These are phyloP conservation scores for Elysia chlorotica DNA, from an alignment of 1,140 invertebrate genomes.

Conservation along the genomic window DNA sequence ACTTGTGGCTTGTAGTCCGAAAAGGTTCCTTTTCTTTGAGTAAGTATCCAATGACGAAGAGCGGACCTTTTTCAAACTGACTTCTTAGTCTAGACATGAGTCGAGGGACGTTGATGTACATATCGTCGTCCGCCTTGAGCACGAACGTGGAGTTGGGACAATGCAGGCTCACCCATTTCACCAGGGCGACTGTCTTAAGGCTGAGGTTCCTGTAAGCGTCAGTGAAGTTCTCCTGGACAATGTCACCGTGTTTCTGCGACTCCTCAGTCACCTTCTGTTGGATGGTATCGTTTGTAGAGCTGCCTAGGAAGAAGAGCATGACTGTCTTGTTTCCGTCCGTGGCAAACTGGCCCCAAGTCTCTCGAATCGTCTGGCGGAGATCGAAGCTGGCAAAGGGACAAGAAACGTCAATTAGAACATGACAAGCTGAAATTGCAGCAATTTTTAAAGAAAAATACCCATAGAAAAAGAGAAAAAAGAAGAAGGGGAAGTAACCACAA, in stretches of 20 bases:
- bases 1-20: constrained; percentile 57
- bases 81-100: constrained; percentile 21
- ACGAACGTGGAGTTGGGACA: constrained; percentile 8
- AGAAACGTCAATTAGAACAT: too few relatives aligned
- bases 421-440: too few relatives aligned
- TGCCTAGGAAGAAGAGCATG: constrained; percentile 13
- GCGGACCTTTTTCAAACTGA: background rate
- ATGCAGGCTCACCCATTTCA: background rate
- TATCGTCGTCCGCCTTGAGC: constrained; percentile 12
- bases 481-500: too few relatives aligned
- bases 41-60: constrained; percentile 33
- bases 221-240: constrained; percentile 6
- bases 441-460: too few relatives aligned
- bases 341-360: background rate
- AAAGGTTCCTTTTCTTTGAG: constrained; percentile 31
- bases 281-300: background rate
- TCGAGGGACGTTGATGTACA: constrained; percentile 11
- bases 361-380: background rate
- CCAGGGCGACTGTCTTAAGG: background rate
- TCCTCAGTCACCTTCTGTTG: background rate
- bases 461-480: too few relatives aligned
- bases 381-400: background rate
- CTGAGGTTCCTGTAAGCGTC: constrained; percentile 10
- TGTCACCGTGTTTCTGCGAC: background rate
- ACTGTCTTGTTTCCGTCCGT: background rate